Evolutionary conservation across 2,113 vertebrate species (phyloP).

Genomic region (Chiloscyllium plagiosum): DNA sequence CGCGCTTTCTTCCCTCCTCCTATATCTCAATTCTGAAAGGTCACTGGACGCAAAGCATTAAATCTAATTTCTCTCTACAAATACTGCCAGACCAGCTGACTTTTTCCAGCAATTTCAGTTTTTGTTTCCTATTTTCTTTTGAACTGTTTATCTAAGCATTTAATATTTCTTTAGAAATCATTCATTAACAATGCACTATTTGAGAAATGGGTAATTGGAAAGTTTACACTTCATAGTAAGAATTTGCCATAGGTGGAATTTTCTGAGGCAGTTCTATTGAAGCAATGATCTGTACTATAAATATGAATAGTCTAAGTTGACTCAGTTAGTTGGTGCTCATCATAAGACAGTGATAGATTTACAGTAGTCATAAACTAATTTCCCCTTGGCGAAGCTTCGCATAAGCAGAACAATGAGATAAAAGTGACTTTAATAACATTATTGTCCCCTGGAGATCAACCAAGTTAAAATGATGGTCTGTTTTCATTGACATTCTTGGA

Average conservation of each 20-base stretch:
- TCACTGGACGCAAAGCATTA: too few relatives aligned
- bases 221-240: not conserved
- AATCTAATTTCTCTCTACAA: too few relatives aligned
- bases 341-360: not conserved
- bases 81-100: too few relatives aligned
- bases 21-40: too few relatives aligned
- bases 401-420: not conserved
- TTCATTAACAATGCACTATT: not conserved
- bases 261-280: not conserved
- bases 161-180: not conserved
- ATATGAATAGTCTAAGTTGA: not conserved
- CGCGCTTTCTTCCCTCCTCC: too few relatives aligned
- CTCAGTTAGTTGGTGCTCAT: not conserved
- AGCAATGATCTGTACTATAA: not conserved
- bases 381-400: not conserved
- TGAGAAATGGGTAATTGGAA: not conserved
- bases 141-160: not conserved
- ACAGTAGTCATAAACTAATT: not conserved
- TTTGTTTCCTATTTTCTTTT: too few relatives aligned
- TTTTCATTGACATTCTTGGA: not conserved
- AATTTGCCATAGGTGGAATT: not conserved
- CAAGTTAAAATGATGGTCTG: not conserved
- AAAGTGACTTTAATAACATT: not conserved
- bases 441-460: not conserved
- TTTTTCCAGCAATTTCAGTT: too few relatives aligned